Evolutionary conservation across 2,113 vertebrate species (phyloP).

Genomic region (Ochotona curzoniae): DNA sequence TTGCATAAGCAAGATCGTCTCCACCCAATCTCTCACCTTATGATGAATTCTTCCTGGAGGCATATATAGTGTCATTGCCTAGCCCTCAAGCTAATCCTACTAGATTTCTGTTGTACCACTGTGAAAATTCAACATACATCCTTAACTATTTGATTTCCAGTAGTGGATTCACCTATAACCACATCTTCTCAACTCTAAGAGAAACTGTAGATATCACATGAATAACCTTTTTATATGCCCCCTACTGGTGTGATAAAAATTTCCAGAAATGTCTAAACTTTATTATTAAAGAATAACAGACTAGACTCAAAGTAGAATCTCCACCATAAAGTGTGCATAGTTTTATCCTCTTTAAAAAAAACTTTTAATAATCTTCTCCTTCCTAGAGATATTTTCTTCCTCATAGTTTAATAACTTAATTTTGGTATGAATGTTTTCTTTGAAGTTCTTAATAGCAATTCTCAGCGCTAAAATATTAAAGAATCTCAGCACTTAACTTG

Average conservation of each 20-base stretch:
- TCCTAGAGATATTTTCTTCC: conserved; percentile 67
- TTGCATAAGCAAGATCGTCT: neutral
- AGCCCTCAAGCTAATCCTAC: rapidly evolving
- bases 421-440: conserved; percentile 80
- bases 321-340: neutral
- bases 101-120: neutral
- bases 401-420: conserved; percentile 80
- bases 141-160: neutral
- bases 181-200: neutral
- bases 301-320: neutral
- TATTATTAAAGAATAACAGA: neutral
- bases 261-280: neutral
- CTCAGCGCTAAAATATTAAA: conserved; percentile 78
- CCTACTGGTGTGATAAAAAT: neutral
- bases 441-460: conserved; percentile 74
- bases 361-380: conserved; percentile 33
- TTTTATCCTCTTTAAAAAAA: neutral
- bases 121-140: neutral
- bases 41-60: neutral
- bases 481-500: conserved; percentile 68
- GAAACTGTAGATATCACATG: neutral
- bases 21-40: neutral
- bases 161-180: neutral
- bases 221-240: neutral
- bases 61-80: neutral